Conservation (phyloP, 2,888 invertebrate genomes). For the Suillia variegata region DNA sequence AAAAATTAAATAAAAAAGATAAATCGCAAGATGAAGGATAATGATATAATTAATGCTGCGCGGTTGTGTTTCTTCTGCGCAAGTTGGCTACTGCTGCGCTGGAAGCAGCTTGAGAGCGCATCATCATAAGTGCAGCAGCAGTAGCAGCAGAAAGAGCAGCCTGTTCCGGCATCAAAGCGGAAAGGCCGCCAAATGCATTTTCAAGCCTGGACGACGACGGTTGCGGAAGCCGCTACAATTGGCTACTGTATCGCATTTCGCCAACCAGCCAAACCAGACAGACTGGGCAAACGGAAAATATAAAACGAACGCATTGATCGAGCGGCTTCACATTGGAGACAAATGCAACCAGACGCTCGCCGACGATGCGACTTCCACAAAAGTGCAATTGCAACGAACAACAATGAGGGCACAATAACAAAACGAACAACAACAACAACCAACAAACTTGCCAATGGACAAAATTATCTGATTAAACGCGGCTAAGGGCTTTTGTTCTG, state of each 20-base stretch:
- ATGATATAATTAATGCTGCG: conserved; percentile 56
- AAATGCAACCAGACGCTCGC: too few species aligned
- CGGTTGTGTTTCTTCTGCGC: conserved; percentile 30
- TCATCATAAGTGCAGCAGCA: background rate
- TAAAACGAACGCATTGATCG: too few species aligned
- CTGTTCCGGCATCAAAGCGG: conserved; percentile 14
- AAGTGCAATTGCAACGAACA: conserved; percentile 10
- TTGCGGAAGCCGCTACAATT: conserved; percentile 19
- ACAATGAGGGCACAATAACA: conserved; percentile 1
- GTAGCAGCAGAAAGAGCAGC: background rate
- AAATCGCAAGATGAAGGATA: conserved; percentile 56
- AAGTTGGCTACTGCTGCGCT: conserved; percentile 34
- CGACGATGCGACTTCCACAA: conserved; percentile 9
- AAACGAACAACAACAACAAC: conserved; percentile 12
- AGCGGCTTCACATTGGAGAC: conserved; percentile 23
- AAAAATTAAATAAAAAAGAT: too few species aligned
- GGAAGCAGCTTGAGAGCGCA: background rate
- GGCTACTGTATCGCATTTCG: conserved; percentile 18
- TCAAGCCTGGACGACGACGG: conserved; percentile 19
- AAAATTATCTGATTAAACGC: conserved; percentile 42
- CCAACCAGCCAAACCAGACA: background rate
- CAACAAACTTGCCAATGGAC: conserved; percentile 21
- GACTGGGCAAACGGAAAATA: background rate
- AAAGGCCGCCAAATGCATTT: conserved; percentile 14
- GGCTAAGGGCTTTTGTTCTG: conserved; percentile 28